These are phyloP conservation scores for Montipora foliosa DNA, from an alignment of 64 coral and sea anemone species.

Conservation along the genomic window DNA sequence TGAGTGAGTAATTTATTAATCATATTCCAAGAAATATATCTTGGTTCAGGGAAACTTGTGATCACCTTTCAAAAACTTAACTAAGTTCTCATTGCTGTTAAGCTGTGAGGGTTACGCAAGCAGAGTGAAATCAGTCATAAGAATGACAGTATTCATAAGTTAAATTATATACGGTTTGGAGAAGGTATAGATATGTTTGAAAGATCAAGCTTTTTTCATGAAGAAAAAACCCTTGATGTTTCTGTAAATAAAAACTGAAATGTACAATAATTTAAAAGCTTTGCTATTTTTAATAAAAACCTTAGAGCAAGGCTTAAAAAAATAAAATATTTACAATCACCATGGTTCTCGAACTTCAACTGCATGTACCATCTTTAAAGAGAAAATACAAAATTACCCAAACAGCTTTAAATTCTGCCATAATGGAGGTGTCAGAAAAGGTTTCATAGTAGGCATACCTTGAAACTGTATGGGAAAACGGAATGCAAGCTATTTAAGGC, in stretches of 20 bases:
- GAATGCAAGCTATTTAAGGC: no score
- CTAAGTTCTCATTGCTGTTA: neutral
- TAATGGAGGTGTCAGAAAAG: neutral
- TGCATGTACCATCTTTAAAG: neutral
- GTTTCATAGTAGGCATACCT: no score
- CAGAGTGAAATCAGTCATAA: neutral
- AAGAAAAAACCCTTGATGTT: no score
- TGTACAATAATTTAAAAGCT: neutral
- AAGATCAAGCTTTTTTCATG: no score
- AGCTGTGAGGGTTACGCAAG: neutral
- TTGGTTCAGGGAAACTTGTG: neutral
- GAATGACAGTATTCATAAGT: neutral
- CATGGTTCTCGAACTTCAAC: neutral
- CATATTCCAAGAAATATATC: neutral
- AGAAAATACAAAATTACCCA: neutral
- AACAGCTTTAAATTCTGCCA: neutral
- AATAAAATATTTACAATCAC: neutral
- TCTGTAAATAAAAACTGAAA: neutral
- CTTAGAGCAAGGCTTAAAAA: neutral
- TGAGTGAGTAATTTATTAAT: neutral
- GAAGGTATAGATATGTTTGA: neutral
- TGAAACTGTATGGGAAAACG: no score
- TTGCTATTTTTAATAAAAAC: neutral
- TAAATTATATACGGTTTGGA: neutral
- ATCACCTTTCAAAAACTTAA: neutral